phyloP scores from a whole-genome alignment of 1,140 invertebrate genomes.

The Frieseomelitta varia region DNA sequence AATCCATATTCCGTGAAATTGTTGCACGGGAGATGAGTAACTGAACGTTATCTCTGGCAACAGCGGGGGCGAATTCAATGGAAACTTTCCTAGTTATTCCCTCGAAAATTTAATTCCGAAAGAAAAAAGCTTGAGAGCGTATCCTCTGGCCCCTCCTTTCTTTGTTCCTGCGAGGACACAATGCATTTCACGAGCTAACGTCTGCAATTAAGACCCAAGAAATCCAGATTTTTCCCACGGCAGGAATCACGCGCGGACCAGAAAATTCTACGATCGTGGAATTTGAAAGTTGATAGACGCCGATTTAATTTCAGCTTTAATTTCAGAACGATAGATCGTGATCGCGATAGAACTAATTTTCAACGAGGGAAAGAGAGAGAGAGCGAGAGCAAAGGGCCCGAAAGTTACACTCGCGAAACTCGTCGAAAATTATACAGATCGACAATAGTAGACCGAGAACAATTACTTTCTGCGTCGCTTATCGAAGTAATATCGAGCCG shows the following conservation, averaged over 20 bases:
- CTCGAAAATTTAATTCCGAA: conserved; percentile 7
- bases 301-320: not conserved
- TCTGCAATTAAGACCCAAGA: not conserved
- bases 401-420: not conserved
- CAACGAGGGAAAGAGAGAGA: no score
- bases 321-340: no score
- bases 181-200: not conserved
- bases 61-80: not conserved
- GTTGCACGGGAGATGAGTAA: not conserved
- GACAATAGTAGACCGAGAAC: not conserved
- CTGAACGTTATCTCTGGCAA: no score
- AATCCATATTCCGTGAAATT: conserved; percentile 4
- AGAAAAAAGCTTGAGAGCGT: not conserved
- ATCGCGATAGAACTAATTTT: no score
- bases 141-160: not conserved
- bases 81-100: not conserved
- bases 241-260: not conserved
- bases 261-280: no score
- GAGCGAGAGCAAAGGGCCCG: no score
- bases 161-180: not conserved
- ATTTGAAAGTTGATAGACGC: not conserved
- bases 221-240: not conserved
- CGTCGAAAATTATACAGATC: not conserved
- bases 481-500: not conserved
- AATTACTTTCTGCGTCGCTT: conserved; percentile 15